phyloP scores from a whole-genome alignment of 2,888 invertebrate genomes.

The Drosophila mercatorum region DNA sequence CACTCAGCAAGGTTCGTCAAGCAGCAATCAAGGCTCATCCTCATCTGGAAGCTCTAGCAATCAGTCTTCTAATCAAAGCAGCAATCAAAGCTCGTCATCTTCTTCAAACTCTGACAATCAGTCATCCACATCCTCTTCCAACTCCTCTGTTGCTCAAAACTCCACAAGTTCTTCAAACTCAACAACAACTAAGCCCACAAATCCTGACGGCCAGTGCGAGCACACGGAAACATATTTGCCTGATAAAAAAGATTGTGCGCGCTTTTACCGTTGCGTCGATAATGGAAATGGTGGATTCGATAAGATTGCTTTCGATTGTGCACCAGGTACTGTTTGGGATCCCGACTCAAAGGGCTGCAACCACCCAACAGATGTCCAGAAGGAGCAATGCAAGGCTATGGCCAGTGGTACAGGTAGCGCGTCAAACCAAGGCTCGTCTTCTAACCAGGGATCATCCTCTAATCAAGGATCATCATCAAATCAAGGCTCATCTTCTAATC shows the following conservation, averaged over 20 bases:
- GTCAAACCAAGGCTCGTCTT: conserved; percentile 11
- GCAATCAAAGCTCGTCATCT: conserved; percentile 45
- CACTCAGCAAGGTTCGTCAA: conserved; percentile 39
- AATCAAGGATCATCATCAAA: conserved; percentile 45
- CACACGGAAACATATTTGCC: conserved; percentile 84
- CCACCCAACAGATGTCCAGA: conserved; percentile 81
- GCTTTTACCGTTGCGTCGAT: conserved; percentile 89
- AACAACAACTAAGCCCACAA: conserved; percentile 63
- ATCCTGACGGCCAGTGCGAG: conserved; percentile 82
- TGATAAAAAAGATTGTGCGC: conserved; percentile 86
- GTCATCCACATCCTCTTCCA: conserved; percentile 35
- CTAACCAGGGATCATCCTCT: conserved; percentile 22
- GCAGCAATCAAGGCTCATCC: conserved; percentile 20
- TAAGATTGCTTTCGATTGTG: conserved; percentile 88
- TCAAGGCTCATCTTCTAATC: conserved; percentile 33
- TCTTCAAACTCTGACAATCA: conserved; percentile 48
- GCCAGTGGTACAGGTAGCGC: conserved; percentile 51
- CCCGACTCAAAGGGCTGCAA: conserved; percentile 82
- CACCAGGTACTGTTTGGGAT: conserved; percentile 89
- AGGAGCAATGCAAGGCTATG: conserved; percentile 79
- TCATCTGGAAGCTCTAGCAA: conserved; percentile 37
- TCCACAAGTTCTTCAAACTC: conserved; percentile 36
- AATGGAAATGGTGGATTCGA: conserved; percentile 87
- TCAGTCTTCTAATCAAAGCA: conserved; percentile 48
- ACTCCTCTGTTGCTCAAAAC: conserved; percentile 16